A percentile compares a stretch with the other conserved stretches of the same genome.
Evolutionary conservation across 2,888 invertebrate species (phyloP).

Genomic region (Ectemnius cavifrons): DNA sequence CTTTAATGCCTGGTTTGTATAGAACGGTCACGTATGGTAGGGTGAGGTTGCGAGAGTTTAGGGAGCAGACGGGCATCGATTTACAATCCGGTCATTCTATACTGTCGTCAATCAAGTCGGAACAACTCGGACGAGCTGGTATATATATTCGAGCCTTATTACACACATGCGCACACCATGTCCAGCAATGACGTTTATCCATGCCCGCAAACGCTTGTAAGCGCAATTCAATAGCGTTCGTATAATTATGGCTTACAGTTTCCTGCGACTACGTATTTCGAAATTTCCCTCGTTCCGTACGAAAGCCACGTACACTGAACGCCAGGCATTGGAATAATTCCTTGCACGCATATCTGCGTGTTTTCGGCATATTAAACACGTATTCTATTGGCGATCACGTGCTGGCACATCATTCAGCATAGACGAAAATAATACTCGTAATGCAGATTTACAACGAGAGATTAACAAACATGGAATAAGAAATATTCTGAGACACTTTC

Average conservation of each 20-base stretch:
- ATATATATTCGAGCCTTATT: slow-evolving; percentile 34
- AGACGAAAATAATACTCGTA: no score
- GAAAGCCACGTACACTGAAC: background rate
- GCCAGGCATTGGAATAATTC: background rate
- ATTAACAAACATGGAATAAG: no score
- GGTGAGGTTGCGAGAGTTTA: slow-evolving; percentile 19
- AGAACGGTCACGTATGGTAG: background rate
- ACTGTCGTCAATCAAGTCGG: slow-evolving; percentile 32
- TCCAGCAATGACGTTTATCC: background rate
- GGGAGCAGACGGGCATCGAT: slow-evolving; percentile 28
- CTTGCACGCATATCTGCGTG: slow-evolving; percentile 13
- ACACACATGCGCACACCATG: slow-evolving; percentile 8
- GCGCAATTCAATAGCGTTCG: no score
- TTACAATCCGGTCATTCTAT: slow-evolving; percentile 29
- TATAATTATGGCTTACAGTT: no score
- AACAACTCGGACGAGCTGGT: slow-evolving; percentile 35
- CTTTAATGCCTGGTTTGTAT: slow-evolving; percentile 52
- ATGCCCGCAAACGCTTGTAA: no score
- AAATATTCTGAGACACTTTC: no score
- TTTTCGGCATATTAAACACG: slow-evolving; percentile 9
- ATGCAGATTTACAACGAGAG: no score
- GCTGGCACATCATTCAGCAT: no score
- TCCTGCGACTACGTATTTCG: no score
- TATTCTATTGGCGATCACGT: no score
- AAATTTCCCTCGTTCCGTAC: slow-evolving; percentile 1